These are phyloP conservation scores for Zapornia atra DNA, from an alignment of 2,113 vertebrate genomes.

Conservation along the genomic window DNA sequence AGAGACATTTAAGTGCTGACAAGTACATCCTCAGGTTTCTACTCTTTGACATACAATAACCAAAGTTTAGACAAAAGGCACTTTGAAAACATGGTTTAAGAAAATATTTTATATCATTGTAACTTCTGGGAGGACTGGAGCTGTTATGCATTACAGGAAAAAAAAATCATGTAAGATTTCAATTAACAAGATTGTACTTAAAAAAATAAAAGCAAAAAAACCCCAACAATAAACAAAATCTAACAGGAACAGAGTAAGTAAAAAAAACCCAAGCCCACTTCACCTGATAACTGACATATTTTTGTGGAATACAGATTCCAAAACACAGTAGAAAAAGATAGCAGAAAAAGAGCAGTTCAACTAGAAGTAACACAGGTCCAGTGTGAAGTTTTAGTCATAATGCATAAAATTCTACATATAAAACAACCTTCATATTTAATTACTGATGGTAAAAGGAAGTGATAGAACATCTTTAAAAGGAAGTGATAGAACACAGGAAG, in stretches of 20 bases:
- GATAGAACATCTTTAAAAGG: background rate
- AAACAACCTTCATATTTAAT: background rate
- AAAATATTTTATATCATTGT: background rate
- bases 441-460: background rate
- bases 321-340: background rate
- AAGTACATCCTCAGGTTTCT: background rate
- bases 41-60: background rate
- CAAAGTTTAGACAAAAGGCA: background rate
- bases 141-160: background rate
- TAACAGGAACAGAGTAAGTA: too few species aligned
- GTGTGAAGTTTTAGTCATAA: background rate
- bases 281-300: background rate
- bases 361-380: background rate
- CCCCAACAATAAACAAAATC: too few species aligned
- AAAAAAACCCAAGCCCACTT: background rate
- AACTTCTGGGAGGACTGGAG: background rate
- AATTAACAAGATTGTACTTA: background rate
- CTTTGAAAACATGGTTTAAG: background rate
- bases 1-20: background rate
- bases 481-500: background rate
- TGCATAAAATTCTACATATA: background rate
- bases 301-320: background rate
- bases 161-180: background rate
- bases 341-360: background rate
- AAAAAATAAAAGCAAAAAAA: background rate